These are phyloP conservation scores for Sternarchorhynchus goeldii DNA, from an alignment of 2,797 vertebrate genomes.

Conservation along the genomic window DNA sequence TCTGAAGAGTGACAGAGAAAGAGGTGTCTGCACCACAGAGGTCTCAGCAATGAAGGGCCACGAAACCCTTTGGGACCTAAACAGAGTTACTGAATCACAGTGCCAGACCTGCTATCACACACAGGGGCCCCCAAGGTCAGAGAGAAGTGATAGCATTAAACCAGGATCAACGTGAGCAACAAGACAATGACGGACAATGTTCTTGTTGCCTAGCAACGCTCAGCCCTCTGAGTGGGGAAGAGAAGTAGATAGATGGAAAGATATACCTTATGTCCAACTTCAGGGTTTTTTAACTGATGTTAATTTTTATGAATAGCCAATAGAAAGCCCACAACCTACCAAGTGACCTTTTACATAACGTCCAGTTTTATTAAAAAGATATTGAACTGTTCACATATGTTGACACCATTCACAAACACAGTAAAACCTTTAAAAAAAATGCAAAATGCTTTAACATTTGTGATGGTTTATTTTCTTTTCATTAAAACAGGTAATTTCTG, in stretches of 20 bases:
- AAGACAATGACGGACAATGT: conserved; percentile 51
- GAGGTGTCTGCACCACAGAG: conserved; percentile 35
- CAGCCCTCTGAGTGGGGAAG: conserved; percentile 33
- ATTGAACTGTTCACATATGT: no score
- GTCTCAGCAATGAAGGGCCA: conserved; percentile 17
- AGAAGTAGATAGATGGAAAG: conserved; percentile 2
- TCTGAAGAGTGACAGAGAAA: neutral
- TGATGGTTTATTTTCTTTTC: no score
- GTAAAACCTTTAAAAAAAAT: no score
- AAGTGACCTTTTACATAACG: no score
- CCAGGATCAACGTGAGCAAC: conserved; percentile 40
- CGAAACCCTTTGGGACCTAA: conserved; percentile 2
- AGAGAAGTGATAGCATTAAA: conserved; percentile 17
- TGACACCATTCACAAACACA: no score
- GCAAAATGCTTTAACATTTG: no score
- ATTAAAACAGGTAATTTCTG: no score
- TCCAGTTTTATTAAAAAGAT: no score
- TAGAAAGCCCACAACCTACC: neutral
- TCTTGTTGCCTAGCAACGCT: conserved; percentile 53
- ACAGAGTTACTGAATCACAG: conserved; percentile 15
- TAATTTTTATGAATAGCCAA: neutral
- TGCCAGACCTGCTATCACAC: conserved; percentile 22
- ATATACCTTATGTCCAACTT: conserved; percentile 23
- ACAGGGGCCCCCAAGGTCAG: conserved; percentile 12
- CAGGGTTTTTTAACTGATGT: conserved; percentile 39